Conservation (phyloP, 2,888 invertebrate genomes). For the Ariolimax columbianus region DNA sequence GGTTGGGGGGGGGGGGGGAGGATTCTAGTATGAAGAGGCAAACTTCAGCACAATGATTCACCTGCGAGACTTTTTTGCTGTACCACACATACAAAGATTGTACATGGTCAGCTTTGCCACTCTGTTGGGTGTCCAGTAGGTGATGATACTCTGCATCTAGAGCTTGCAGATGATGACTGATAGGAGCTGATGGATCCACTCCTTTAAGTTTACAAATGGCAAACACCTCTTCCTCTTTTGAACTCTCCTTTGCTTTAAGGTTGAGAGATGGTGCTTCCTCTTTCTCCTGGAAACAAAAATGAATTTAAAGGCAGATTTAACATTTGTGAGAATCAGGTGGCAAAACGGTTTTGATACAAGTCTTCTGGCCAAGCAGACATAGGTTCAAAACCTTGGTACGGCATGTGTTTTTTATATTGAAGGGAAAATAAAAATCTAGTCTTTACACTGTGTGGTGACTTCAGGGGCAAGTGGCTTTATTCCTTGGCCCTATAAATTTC, state of each 20-base stretch:
- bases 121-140: slow-evolving; percentile 71
- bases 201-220: slow-evolving; percentile 77
- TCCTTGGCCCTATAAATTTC: no score
- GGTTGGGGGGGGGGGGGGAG: no score
- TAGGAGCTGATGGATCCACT: slow-evolving; percentile 69
- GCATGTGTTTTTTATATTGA: no score
- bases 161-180: slow-evolving; percentile 77
- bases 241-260: slow-evolving; percentile 75
- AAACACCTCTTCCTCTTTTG: slow-evolving; percentile 76
- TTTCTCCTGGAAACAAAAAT: slow-evolving; percentile 57
- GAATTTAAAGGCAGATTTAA: not conserved
- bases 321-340: no score
- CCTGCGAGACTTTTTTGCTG: slow-evolving; percentile 77
- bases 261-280: slow-evolving; percentile 68
- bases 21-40: no score
- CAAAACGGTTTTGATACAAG: no score
- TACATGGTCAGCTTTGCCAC: slow-evolving; percentile 76
- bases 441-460: no score
- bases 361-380: no score
- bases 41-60: slow-evolving; percentile 48
- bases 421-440: no score
- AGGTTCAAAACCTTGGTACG: no score
- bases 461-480: no score
- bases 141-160: slow-evolving; percentile 77
- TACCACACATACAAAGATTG: slow-evolving; percentile 76